These are phyloP conservation scores for Drosophila peninsularis DNA, from an alignment of 2,888 invertebrate species.

Conservation along the genomic window DNA sequence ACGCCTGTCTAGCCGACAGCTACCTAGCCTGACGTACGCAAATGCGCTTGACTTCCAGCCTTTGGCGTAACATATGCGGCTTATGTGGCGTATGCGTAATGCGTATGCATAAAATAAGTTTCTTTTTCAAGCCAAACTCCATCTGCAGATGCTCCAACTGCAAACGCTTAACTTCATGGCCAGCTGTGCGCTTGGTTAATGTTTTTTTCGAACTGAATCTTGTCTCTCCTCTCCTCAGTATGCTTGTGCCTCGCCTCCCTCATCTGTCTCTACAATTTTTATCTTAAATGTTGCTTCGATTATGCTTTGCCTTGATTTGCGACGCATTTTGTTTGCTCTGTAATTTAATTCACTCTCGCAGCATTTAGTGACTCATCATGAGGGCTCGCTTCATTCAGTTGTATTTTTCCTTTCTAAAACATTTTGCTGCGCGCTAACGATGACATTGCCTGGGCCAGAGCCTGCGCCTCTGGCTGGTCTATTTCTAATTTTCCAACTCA, in stretches of 20 bases:
- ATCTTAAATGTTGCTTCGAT: background rate
- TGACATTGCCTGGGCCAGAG: slow-evolving; percentile 41
- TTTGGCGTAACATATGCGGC: slow-evolving; percentile 24
- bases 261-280: background rate
- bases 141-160: no score
- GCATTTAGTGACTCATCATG: slow-evolving; percentile 24
- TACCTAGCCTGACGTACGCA: slow-evolving; percentile 50
- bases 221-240: background rate
- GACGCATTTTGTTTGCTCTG: background rate
- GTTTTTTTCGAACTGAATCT: background rate
- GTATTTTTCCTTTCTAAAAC: slow-evolving; percentile 12
- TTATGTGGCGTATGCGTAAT: slow-evolving; percentile 71
- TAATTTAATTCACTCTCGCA: slow-evolving; percentile 7
- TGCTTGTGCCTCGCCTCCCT: background rate
- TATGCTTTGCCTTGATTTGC: slow-evolving; percentile 1
- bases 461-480: slow-evolving; percentile 2
- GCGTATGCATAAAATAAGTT: slow-evolving; percentile 17
- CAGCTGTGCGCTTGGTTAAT: slow-evolving; percentile 8
- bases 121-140: slow-evolving; percentile 4
- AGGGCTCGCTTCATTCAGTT: slow-evolving; percentile 44
- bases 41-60: slow-evolving; percentile 45
- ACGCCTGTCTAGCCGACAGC: slow-evolving; percentile 65
- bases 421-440: slow-evolving; percentile 41
- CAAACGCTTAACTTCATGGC: slow-evolving; percentile 4
- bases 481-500: slow-evolving; percentile 53